These are phyloP conservation scores for Acrocyrtus sp. DNA, from an alignment of 2,888 invertebrate genomes.

Conservation along the genomic window DNA sequence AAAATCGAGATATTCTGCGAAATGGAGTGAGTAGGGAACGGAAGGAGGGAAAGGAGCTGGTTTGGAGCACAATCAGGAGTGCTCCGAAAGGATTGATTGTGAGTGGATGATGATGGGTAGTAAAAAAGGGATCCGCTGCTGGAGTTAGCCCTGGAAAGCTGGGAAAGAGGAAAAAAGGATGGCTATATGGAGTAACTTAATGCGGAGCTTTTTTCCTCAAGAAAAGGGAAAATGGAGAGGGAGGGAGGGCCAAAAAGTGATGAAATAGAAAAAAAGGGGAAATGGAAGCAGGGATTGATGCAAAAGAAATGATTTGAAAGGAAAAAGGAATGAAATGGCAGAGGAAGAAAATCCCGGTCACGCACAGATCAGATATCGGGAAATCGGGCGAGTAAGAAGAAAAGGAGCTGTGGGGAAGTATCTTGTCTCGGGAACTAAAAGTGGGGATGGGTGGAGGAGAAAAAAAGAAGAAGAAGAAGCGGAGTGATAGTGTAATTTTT, in stretches of 20 bases:
- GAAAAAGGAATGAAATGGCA: constrained; percentile 4
- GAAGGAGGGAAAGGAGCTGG: not conserved
- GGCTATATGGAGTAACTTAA: not conserved
- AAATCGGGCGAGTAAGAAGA: constrained; percentile 14
- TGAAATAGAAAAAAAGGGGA: constrained; percentile 15
- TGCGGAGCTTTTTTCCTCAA: constrained; percentile 3
- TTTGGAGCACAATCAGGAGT: not conserved
- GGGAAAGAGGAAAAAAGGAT: not conserved
- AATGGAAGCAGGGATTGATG: constrained; percentile 32
- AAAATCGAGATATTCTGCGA: not conserved
- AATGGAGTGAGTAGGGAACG: not conserved
- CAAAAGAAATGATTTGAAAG: not conserved
- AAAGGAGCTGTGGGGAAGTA: constrained; percentile 41
- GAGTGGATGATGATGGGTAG: not conserved
- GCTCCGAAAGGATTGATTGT: constrained; percentile 4
- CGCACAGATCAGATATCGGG: constrained; percentile 25
- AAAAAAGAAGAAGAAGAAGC: not conserved
- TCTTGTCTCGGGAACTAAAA: too few species aligned
- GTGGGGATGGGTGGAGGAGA: too few species aligned
- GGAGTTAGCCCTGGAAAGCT: not conserved
- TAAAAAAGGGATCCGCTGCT: not conserved
- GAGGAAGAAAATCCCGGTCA: constrained; percentile 1
- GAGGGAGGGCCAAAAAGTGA: not conserved
- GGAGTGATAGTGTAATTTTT: not conserved
- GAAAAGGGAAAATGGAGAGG: constrained; percentile 15